phyloP scores from a whole-genome alignment of 2,797 vertebrate species.

The Microcaecilia unicolor region DNA sequence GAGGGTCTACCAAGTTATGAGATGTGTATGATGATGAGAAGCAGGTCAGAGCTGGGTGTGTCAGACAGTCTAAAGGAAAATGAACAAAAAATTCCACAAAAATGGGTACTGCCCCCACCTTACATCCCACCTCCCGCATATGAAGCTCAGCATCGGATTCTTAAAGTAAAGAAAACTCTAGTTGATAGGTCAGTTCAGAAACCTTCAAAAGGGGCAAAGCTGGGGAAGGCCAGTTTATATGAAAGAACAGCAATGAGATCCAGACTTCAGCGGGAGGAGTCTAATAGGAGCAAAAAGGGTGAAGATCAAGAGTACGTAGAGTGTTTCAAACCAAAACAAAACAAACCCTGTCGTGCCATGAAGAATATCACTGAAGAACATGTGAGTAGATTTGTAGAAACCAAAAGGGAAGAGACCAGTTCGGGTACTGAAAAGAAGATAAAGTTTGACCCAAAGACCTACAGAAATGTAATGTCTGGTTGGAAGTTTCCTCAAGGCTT shows the following conservation, averaged over 20 bases:
- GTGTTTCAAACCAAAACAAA: no score
- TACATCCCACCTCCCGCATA: constrained; percentile 54
- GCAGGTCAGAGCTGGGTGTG: constrained; percentile 9
- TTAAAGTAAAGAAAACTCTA: no score
- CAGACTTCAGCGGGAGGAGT: no score
- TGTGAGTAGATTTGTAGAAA: no score
- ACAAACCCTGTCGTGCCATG: no score
- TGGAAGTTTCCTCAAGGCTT: constrained; percentile 24
- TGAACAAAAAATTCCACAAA: constrained; percentile 2
- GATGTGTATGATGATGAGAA: constrained; percentile 42
- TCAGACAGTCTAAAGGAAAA: background rate
- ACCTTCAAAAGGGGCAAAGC: no score
- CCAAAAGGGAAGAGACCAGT: constrained; percentile 23
- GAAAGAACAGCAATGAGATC: no score
- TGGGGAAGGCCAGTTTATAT: no score
- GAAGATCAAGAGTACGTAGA: no score
- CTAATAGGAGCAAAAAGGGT: no score
- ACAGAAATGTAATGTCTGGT: constrained; percentile 30
- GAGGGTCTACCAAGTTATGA: constrained; percentile 48
- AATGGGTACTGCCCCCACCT: constrained; percentile 35
- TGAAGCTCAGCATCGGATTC: constrained; percentile 45
- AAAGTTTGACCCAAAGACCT: constrained; percentile 23
- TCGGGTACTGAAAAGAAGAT: constrained; percentile 18
- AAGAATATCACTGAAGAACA: no score
- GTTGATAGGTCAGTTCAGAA: no score